These are phyloP conservation scores for Cephus nigrinus DNA, from an alignment of 2,888 invertebrate genomes.

Conservation along the genomic window DNA sequence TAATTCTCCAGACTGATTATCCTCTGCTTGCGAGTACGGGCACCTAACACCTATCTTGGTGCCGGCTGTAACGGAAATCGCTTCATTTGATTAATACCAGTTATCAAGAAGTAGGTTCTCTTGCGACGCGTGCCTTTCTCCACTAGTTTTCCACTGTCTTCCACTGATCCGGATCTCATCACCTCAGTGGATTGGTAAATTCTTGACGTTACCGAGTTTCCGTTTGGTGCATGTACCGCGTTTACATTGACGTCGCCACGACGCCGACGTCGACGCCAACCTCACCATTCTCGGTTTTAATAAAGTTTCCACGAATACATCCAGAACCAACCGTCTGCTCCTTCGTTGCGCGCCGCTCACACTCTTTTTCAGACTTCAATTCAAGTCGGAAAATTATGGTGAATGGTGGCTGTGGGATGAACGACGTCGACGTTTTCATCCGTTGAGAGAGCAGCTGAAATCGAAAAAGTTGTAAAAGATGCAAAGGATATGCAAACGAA, in stretches of 20 bases:
- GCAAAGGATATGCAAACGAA: too few species aligned
- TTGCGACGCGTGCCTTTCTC: not conserved
- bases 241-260: too few species aligned
- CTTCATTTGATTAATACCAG: conserved; percentile 40
- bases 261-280: too few species aligned
- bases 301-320: conserved; percentile 9
- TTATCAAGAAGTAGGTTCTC: too few species aligned
- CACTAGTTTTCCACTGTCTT: not conserved
- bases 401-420: conserved; percentile 7
- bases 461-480: too few species aligned
- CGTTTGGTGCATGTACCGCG: not conserved
- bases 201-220: conserved; percentile 8
- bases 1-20: conserved; percentile 44
- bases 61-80: conserved; percentile 41
- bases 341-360: not conserved
- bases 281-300: conserved; percentile 10
- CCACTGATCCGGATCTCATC: not conserved
- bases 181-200: conserved; percentile 11
- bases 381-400: not conserved
- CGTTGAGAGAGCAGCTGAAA: too few species aligned
- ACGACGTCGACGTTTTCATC: too few species aligned
- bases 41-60: conserved; percentile 35
- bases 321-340: too few species aligned
- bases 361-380: conserved; percentile 1
- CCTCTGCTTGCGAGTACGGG: conserved; percentile 25